phyloP scores from a whole-genome alignment of 1,140 invertebrate genomes.

The Dendroctonus valens region DNA sequence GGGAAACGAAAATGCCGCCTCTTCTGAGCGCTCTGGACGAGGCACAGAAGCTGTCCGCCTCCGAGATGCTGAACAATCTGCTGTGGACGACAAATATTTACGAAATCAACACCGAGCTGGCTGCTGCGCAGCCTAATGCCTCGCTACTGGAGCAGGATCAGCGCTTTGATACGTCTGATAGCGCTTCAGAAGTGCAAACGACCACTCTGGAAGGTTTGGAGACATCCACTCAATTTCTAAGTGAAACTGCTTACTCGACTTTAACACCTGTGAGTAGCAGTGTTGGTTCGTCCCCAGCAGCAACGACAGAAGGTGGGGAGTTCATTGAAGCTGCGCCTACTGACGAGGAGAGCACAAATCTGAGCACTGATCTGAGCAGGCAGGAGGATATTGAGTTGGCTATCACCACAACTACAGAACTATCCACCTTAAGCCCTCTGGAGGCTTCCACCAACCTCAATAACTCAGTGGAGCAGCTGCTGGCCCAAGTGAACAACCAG shows the following conservation, averaged over 20 bases:
- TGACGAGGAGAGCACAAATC: slow-evolving; percentile 4
- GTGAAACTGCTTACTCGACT: too few relatives aligned
- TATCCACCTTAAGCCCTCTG: not conserved
- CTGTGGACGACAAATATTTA: slow-evolving; percentile 45
- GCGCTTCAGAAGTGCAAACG: too few relatives aligned
- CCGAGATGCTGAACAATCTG: slow-evolving; percentile 37
- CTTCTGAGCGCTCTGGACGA: slow-evolving; percentile 19
- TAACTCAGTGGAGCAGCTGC: not conserved
- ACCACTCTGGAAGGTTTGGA: too few relatives aligned
- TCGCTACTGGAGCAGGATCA: too few relatives aligned
- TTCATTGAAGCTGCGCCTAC: slow-evolving; percentile 24
- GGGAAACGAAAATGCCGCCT: slow-evolving; percentile 14
- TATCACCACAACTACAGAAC: not conserved
- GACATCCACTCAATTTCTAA: too few relatives aligned
- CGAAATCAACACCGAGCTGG: slow-evolving; percentile 43
- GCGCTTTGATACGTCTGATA: too few relatives aligned
- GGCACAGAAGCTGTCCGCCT: slow-evolving; percentile 29
- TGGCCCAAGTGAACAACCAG: not conserved
- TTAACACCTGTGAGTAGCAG: not conserved
- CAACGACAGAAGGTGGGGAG: slow-evolving; percentile 20
- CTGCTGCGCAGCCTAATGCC: slow-evolving; percentile 3
- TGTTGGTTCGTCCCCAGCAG: not conserved
- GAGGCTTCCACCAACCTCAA: not conserved
- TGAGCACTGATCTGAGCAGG: slow-evolving; percentile 46
- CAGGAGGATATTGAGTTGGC: slow-evolving; percentile 49